Conservation (phyloP, 2,888 invertebrate genomes). For the Pyrrhosoma nymphula region DNA sequence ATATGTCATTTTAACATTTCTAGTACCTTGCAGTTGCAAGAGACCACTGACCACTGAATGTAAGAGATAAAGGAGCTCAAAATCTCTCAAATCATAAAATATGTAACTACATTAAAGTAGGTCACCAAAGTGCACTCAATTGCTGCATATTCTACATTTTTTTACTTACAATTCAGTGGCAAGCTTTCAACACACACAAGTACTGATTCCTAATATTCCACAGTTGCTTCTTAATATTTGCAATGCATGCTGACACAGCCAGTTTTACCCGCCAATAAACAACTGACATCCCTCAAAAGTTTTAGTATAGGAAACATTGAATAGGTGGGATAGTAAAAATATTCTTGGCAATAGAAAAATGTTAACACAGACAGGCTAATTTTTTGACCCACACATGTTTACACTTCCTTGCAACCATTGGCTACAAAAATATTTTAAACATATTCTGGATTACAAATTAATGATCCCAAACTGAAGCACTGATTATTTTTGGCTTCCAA, state of each 20-base stretch:
- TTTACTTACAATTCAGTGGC: background rate
- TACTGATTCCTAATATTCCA: slow-evolving; percentile 7
- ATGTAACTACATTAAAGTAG: background rate
- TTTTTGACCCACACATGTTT: background rate
- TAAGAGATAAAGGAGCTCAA: background rate
- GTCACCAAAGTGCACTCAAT: background rate
- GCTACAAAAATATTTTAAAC: slow-evolving; percentile 62
- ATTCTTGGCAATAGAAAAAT: slow-evolving; percentile 39
- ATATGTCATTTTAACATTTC: background rate
- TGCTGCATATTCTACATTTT: background rate
- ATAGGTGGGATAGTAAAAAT: slow-evolving; percentile 31
- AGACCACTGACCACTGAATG: background rate
- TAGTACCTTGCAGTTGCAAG: background rate
- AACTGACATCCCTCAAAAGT: slow-evolving; percentile 31
- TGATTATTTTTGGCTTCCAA: background rate
- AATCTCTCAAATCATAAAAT: background rate
- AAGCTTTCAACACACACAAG: slow-evolving; percentile 8
- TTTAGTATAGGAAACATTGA: slow-evolving; percentile 37
- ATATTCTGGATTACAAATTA: slow-evolving; percentile 4
- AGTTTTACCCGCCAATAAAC: background rate
- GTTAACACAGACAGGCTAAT: slow-evolving; percentile 40
- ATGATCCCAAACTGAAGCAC: slow-evolving; percentile 48
- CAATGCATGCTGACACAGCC: background rate
- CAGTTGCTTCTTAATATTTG: background rate
- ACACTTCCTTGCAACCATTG: slow-evolving; percentile 12